Evolutionary conservation across 2,888 invertebrate genomes (phyloP).

Genomic region (Pseudococcus viburni): DNA sequence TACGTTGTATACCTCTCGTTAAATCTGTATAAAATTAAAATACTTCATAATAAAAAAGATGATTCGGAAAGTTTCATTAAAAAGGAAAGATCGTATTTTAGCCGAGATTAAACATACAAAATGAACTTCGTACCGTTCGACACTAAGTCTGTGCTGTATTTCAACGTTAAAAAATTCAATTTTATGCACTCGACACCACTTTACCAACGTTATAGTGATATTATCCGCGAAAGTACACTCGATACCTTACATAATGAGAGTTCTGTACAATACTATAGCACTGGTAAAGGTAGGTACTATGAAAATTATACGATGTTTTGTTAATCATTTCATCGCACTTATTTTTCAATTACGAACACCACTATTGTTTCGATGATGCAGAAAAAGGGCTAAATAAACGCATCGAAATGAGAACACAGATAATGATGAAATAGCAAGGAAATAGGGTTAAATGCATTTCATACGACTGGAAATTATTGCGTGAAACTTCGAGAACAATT

Average conservation of each 20-base stretch:
- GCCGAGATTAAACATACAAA: conserved; percentile 19
- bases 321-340: background rate
- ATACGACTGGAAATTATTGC: background rate
- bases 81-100: conserved; percentile 14
- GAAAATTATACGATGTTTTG: background rate
- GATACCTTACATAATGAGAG: conserved; percentile 30
- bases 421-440: background rate
- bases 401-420: background rate
- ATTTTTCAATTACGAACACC: background rate
- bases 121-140: conserved; percentile 11
- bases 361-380: background rate
- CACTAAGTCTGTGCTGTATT: background rate
- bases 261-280: background rate
- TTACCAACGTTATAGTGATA: background rate
- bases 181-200: background rate
- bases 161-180: conserved; percentile 9
- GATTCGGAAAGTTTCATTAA: conserved; percentile 9
- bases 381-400: background rate
- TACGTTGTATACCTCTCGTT: background rate
- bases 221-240: conserved; percentile 4
- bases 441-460: background rate
- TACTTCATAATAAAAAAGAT: background rate
- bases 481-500: background rate
- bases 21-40: conserved; percentile 40
- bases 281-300: background rate